phyloP scores from a whole-genome alignment of 1,140 invertebrate genomes.

The Drosophila tani region DNA sequence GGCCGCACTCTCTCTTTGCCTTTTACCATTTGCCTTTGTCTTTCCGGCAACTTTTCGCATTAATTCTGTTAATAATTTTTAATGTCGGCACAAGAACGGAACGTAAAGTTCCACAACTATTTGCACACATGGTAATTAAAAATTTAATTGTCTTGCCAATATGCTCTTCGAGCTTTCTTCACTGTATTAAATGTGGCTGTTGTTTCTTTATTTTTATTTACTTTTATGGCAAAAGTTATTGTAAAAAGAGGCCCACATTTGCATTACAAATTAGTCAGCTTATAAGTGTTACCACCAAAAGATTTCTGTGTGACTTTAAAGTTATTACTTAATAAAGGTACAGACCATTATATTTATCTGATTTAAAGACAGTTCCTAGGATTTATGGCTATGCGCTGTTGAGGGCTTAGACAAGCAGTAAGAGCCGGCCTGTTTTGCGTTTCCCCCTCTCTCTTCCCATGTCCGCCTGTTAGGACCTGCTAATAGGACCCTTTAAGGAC shows the following conservation, averaged over 20 bases:
- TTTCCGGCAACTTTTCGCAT: conserved; percentile 70
- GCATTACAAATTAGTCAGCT: conserved; percentile 63
- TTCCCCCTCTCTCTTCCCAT: too few relatives aligned
- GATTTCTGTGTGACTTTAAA: too few relatives aligned
- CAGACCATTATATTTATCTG: too few relatives aligned
- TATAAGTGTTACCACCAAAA: background rate
- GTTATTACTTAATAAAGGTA: too few relatives aligned
- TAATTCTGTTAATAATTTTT: conserved; percentile 82
- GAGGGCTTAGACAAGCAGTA: background rate
- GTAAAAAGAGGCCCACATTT: conserved; percentile 50
- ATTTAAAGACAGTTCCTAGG: too few relatives aligned
- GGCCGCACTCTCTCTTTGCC: conserved; percentile 27
- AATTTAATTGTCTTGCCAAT: conserved; percentile 78
- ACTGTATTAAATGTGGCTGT: background rate
- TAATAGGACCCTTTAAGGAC: conserved; percentile 7
- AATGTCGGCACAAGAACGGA: conserved; percentile 61
- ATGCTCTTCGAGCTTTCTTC: conserved; percentile 43
- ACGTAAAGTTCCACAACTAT: conserved; percentile 64
- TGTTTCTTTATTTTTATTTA: conserved; percentile 8
- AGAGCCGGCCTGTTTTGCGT: background rate
- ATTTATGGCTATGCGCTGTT: too few relatives aligned
- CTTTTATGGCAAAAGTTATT: conserved; percentile 9
- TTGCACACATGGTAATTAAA: conserved; percentile 75
- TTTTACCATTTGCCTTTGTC: conserved; percentile 54
- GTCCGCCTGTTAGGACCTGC: background rate